Percentiles rank a stretch among this genome's conserved stretches.
These are phyloP conservation scores for Pantherophis alleghaniensis DNA, from an alignment of 2,797 vertebrate species.

Conservation along the genomic window DNA sequence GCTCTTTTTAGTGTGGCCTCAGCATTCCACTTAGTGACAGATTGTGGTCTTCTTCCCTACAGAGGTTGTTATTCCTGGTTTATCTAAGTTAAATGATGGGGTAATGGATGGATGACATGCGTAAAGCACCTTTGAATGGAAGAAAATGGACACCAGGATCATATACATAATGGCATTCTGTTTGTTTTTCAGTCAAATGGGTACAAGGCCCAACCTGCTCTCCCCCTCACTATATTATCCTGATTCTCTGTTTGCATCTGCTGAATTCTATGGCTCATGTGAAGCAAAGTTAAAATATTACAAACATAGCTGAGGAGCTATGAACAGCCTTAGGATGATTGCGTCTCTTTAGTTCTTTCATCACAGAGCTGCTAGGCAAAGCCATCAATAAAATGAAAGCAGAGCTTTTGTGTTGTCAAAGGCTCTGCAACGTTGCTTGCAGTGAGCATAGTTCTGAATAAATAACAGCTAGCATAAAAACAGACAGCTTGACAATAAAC, in stretches of 20 bases:
- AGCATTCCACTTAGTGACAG: background rate
- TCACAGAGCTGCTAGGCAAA: background rate
- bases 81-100: background rate
- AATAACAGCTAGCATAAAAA: constrained; percentile 1
- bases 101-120: background rate
- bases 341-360: background rate
- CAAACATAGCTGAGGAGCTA: background rate
- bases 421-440: background rate
- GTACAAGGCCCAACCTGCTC: background rate
- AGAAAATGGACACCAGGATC: background rate
- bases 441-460: background rate
- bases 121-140: background rate
- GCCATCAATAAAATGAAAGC: background rate
- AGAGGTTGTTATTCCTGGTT: background rate
- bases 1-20: background rate
- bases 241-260: background rate
- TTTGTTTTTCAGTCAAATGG: background rate
- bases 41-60: background rate
- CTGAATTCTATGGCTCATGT: no score
- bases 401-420: background rate
- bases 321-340: background rate
- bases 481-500: background rate
- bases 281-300: background rate
- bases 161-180: background rate
- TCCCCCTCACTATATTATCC: background rate